These are phyloP conservation scores for Cotesia vestalis DNA, from an alignment of 1,140 invertebrate species.

Conservation along the genomic window DNA sequence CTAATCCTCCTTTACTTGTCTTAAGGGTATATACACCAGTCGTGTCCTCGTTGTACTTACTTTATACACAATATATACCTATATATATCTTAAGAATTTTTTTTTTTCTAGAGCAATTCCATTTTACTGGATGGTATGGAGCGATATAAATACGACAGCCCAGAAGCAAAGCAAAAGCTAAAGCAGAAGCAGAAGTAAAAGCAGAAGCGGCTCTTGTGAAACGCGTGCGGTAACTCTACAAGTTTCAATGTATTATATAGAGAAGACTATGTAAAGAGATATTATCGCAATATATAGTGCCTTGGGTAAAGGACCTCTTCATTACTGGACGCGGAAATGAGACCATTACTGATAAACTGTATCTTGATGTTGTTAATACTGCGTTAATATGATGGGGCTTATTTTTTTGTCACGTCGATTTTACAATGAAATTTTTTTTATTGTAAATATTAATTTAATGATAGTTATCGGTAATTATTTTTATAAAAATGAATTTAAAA, in stretches of 20 bases:
- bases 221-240: slow-evolving; percentile 5
- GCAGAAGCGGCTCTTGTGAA: background rate
- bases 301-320: slow-evolving; percentile 34
- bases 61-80: no score
- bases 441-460: background rate
- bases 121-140: no score
- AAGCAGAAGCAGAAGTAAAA: background rate
- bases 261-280: slow-evolving; percentile 14
- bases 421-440: background rate
- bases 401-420: background rate
- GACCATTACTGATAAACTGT: slow-evolving; percentile 36
- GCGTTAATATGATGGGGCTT: background rate
- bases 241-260: slow-evolving; percentile 1
- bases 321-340: slow-evolving; percentile 35
- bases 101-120: no score
- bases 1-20: no score
- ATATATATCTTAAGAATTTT: no score
- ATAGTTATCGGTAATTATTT: no score
- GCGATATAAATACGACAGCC: no score
- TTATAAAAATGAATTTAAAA: background rate
- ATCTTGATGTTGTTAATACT: slow-evolving; percentile 16
- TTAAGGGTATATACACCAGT: no score
- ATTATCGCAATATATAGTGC: slow-evolving; percentile 19
- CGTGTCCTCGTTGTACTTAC: no score
- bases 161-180: no score